Evolutionary conservation across 2,113 vertebrate genomes (phyloP).

Genomic region (Mellivora capensis): DNA sequence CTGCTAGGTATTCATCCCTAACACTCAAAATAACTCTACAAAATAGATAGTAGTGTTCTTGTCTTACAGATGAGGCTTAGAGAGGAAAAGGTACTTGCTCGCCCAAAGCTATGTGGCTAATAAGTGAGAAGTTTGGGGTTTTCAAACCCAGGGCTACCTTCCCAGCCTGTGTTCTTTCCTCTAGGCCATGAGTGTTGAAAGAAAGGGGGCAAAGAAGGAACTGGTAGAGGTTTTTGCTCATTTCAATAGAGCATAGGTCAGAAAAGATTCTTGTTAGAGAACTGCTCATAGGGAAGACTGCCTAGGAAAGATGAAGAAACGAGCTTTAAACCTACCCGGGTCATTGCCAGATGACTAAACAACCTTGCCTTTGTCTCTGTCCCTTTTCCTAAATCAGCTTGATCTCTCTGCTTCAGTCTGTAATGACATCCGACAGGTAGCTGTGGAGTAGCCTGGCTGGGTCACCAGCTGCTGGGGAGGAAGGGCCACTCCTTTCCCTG

Average conservation of each 20-base stretch:
- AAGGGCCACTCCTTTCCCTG: constrained; percentile 67
- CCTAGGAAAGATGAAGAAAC: constrained; percentile 42
- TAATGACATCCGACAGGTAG: constrained; percentile 86
- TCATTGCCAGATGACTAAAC: neutral
- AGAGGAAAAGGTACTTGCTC: neutral
- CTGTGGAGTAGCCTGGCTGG: constrained; percentile 80
- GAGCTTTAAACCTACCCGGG: constrained; percentile 16
- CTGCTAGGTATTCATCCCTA: neutral
- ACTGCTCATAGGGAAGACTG: neutral
- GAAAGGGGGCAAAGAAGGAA: neutral
- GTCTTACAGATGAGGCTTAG: neutral
- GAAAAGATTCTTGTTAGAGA: constrained; percentile 24
- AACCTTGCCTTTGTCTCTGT: constrained; percentile 42
- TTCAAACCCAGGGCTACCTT: neutral
- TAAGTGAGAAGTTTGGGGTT: neutral
- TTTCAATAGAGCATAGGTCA: neutral
- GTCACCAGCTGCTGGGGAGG: constrained; percentile 80
- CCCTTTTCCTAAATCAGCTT: constrained; percentile 74
- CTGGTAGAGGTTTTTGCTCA: neutral
- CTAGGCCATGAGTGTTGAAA: neutral
- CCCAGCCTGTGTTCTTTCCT: neutral
- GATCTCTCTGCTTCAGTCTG: constrained; percentile 67
- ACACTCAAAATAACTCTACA: neutral
- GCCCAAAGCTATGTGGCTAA: neutral
- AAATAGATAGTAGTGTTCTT: neutral